Conservation (phyloP, 2,113 vertebrate genomes). For the Gymnorhina tibicen region DNA sequence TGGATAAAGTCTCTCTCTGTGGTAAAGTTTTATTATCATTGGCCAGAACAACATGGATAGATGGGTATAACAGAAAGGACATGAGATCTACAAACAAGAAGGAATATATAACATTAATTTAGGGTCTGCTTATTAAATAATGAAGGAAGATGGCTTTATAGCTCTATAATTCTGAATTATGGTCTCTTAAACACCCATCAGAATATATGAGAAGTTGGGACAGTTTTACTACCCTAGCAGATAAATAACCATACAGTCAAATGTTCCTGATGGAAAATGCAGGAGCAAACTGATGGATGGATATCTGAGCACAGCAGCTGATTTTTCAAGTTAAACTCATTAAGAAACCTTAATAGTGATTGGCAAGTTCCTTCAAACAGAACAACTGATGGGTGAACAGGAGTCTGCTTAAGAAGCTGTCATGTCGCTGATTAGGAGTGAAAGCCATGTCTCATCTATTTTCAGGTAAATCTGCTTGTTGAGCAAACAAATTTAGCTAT, state of each 20-base stretch:
- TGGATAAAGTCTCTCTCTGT: background rate
- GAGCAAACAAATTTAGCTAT: slow-evolving; percentile 25
- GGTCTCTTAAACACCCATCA: slow-evolving; percentile 19
- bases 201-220: background rate
- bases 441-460: slow-evolving; percentile 47
- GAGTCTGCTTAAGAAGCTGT: slow-evolving; percentile 6
- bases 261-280: background rate
- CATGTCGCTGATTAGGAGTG: background rate
- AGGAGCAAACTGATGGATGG: slow-evolving; percentile 1
- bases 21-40: background rate
- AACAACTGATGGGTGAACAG: background rate
- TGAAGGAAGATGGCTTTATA: slow-evolving; percentile 26
- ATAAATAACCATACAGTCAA: slow-evolving; percentile 40
- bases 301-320: background rate
- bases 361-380: slow-evolving; percentile 23
- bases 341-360: slow-evolving; percentile 33
- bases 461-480: slow-evolving; percentile 25
- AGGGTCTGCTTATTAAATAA: slow-evolving; percentile 14
- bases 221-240: slow-evolving; percentile 18
- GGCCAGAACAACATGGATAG: background rate
- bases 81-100: background rate
- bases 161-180: slow-evolving; percentile 31
- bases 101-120: background rate
- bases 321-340: slow-evolving; percentile 31
- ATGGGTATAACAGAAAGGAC: background rate